Percentiles rank a stretch among this genome's conserved stretches.
Evolutionary conservation across 1,140 invertebrate species (phyloP).

Genomic region (Brachionus manjavacas): DNA sequence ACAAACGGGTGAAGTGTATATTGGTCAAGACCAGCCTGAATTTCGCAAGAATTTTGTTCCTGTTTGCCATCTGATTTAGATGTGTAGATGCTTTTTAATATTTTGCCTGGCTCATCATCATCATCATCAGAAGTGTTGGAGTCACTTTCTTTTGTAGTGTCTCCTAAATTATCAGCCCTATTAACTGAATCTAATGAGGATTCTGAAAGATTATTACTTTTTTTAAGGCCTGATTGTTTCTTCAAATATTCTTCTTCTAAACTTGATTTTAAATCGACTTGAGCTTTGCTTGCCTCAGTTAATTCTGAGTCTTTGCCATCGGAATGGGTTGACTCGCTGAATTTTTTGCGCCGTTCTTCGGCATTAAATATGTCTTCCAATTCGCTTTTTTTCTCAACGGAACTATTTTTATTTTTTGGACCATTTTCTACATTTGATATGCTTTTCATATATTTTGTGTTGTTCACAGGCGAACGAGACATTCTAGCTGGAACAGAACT

Average conservation of each 20-base stretch:
- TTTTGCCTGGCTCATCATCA: neutral
- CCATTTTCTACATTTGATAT: neutral
- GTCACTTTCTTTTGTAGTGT: neutral
- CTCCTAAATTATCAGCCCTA: neutral
- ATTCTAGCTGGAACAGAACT: neutral
- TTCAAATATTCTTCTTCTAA: neutral
- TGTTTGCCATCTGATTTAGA: neutral
- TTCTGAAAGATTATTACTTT: neutral
- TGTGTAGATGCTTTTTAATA: conserved; percentile 2
- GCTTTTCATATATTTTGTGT: neutral
- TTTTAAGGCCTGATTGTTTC: neutral
- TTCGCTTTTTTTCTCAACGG: neutral
- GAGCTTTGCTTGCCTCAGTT: neutral
- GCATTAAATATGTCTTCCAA: neutral
- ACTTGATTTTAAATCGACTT: neutral
- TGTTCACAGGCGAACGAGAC: neutral
- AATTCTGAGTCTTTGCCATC: neutral
- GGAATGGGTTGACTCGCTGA: neutral
- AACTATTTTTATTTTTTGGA: neutral
- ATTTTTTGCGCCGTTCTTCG: neutral
- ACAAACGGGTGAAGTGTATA: conserved; percentile 18
- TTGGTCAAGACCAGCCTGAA: neutral
- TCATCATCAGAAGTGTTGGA: neutral
- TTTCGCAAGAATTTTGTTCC: neutral
- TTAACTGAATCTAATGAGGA: neutral